Percentiles rank a stretch among this genome's conserved stretches.
phyloP scores from a whole-genome alignment of 2,113 vertebrate species.

The Sphyrna mokarran region DNA sequence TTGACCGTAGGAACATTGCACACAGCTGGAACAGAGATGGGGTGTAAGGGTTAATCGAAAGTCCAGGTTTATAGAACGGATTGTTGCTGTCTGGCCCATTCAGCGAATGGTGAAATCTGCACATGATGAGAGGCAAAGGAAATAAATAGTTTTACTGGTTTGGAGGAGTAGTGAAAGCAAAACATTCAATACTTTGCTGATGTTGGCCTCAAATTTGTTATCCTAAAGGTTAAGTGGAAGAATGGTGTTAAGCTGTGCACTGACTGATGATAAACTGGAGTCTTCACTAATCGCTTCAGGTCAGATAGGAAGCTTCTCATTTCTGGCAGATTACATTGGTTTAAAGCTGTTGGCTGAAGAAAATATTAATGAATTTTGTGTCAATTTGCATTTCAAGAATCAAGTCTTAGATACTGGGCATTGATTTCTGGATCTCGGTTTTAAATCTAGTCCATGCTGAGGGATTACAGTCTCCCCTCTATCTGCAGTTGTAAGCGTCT shows the following conservation, averaged over 20 bases:
- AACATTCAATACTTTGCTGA: background rate
- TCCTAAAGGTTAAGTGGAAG: background rate
- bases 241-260: background rate
- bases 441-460: background rate
- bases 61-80: background rate
- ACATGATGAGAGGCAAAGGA: background rate
- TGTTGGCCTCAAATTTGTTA: background rate
- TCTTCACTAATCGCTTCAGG: background rate
- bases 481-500: background rate
- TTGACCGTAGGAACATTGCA: constrained; percentile 50
- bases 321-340: background rate
- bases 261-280: background rate
- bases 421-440: too few relatives aligned
- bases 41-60: background rate
- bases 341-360: background rate
- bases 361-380: background rate
- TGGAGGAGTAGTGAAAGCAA: background rate
- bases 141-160: background rate
- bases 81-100: too few relatives aligned
- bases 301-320: background rate
- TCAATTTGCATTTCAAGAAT: background rate
- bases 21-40: constrained; percentile 55
- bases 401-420: background rate
- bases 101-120: background rate
- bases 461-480: background rate